Conservation (phyloP, 2,797 vertebrate genomes). For the Amphiprion clarkii region DNA sequence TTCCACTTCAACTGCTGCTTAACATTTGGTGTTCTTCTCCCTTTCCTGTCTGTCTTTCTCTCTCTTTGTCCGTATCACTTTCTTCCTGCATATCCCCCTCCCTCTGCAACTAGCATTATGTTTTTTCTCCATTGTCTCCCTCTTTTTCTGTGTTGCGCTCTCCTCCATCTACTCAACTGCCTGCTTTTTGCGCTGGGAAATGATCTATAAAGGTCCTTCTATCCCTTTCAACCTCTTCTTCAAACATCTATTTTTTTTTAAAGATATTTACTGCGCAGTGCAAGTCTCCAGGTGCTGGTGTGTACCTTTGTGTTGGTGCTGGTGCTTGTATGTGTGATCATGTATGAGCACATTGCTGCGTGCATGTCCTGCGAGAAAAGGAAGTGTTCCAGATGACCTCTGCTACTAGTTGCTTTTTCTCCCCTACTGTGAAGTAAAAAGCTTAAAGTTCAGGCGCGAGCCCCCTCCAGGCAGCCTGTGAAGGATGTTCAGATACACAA, state of each 20-base stretch:
- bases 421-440: slow-evolving; percentile 63
- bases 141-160: background rate
- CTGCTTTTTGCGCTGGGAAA: slow-evolving; percentile 56
- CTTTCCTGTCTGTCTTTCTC: slow-evolving; percentile 12
- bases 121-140: slow-evolving; percentile 4
- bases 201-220: slow-evolving; percentile 56
- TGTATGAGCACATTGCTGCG: slow-evolving; percentile 30
- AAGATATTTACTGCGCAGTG: slow-evolving; percentile 53
- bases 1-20: slow-evolving; percentile 62
- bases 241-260: slow-evolving; percentile 25
- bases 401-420: slow-evolving; percentile 57
- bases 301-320: slow-evolving; percentile 35
- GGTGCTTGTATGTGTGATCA: slow-evolving; percentile 16
- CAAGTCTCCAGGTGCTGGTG: slow-evolving; percentile 30
- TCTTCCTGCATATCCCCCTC: slow-evolving; percentile 11
- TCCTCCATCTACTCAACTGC: slow-evolving; percentile 25
- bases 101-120: background rate
- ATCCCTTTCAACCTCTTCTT: slow-evolving; percentile 65
- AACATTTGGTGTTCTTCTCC: slow-evolving; percentile 56
- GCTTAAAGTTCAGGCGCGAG: slow-evolving; percentile 73
- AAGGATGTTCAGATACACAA: slow-evolving; percentile 76
- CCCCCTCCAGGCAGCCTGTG: slow-evolving; percentile 67
- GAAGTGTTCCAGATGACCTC: slow-evolving; percentile 68
- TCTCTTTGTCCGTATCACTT: slow-evolving; percentile 6
- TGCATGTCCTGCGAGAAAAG: slow-evolving; percentile 42